These are phyloP conservation scores for Aculops lycopersici DNA, from an alignment of 1,140 invertebrate genomes.

Conservation along the genomic window DNA sequence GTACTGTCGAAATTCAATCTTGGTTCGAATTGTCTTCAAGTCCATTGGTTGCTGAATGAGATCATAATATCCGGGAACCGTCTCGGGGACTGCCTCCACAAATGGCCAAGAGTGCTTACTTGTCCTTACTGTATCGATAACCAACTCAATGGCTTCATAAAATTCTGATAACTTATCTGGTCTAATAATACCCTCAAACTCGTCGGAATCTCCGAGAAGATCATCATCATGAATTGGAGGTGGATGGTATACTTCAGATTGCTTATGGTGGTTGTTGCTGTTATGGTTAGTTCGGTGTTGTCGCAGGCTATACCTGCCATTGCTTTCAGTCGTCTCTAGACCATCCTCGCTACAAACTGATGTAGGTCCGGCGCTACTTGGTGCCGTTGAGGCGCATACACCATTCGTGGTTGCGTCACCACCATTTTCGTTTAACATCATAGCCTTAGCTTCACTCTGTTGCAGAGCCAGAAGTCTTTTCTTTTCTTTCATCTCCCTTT, in stretches of 20 bases:
- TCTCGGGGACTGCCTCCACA: constrained; percentile 1
- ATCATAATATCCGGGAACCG: constrained; percentile 4
- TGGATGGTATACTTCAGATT: too few relatives aligned
- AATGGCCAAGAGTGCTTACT: constrained; percentile 6
- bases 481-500: not conserved
- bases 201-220: too few relatives aligned
- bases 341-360: too few relatives aligned
- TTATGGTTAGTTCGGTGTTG: too few relatives aligned
- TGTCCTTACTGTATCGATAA: constrained; percentile 2
- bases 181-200: too few relatives aligned
- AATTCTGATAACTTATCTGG: not conserved
- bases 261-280: too few relatives aligned
- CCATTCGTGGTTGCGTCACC: too few relatives aligned
- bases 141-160: not conserved
- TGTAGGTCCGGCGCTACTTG: too few relatives aligned
- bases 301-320: not conserved
- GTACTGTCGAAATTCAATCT: constrained; percentile 1
- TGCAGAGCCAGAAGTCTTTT: not conserved
- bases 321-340: not conserved
- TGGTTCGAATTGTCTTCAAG: constrained; percentile 2
- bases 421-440: too few relatives aligned
- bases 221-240: not conserved
- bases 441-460: not conserved
- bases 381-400: too few relatives aligned
- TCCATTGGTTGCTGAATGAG: constrained; percentile 5